Conservation (phyloP, 2,888 invertebrate species). For the Spodoptera littoralis region DNA sequence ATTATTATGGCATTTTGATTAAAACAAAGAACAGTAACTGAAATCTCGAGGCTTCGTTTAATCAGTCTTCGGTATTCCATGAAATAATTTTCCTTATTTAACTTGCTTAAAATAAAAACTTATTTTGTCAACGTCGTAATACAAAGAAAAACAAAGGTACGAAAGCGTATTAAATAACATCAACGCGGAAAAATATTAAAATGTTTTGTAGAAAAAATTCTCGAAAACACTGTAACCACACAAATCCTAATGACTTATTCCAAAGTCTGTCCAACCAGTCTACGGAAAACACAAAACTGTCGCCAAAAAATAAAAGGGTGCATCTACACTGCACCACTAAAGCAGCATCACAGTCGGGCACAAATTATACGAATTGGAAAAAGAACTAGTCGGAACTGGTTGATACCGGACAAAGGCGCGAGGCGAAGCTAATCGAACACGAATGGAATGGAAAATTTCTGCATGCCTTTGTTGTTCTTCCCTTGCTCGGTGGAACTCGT, state of each 20-base stretch:
- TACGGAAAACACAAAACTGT: slow-evolving; percentile 23
- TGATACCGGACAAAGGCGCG: slow-evolving; percentile 64
- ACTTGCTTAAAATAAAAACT: no score
- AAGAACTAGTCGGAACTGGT: slow-evolving; percentile 49
- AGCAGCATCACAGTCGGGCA: slow-evolving; percentile 52
- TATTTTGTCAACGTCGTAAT: no score
- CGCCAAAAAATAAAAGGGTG: slow-evolving; percentile 24
- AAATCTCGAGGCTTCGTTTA: no score
- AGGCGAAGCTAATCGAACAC: slow-evolving; percentile 70
- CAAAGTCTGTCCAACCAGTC: slow-evolving; percentile 23
- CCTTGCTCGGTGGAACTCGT: slow-evolving; percentile 56
- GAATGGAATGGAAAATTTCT: slow-evolving; percentile 68
- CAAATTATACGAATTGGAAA: slow-evolving; percentile 61
- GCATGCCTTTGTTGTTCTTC: slow-evolving; percentile 67
- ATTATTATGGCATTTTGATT: no score
- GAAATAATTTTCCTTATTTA: no score
- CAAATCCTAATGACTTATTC: slow-evolving; percentile 29
- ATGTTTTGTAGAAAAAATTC: neutral
- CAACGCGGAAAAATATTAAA: neutral
- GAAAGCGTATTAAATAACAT: neutral
- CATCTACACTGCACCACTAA: slow-evolving; percentile 48
- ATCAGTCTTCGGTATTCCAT: no score
- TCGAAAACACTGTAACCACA: slow-evolving; percentile 9
- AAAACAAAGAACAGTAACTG: no score
- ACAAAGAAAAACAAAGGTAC: no score